These are phyloP conservation scores for Busseola fusca DNA, from an alignment of 2,888 invertebrate genomes.

Conservation along the genomic window DNA sequence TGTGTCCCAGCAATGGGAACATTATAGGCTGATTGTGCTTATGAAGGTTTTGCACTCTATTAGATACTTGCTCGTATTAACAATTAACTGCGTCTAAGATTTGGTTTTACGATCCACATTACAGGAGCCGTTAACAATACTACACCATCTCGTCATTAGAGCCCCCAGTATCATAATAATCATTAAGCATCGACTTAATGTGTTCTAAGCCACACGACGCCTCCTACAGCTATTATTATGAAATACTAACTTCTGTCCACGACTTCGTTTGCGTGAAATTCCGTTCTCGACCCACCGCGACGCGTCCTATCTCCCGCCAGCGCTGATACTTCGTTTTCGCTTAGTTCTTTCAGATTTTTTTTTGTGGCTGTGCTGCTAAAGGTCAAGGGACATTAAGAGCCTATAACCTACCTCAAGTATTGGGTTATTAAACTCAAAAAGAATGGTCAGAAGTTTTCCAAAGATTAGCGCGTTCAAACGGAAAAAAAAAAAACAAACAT, in stretches of 20 bases:
- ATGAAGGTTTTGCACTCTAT: too few relatives aligned
- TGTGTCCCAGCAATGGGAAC: too few relatives aligned
- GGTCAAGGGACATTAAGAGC: too few relatives aligned
- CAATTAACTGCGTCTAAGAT: constrained; percentile 7
- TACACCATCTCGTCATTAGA: constrained; percentile 42
- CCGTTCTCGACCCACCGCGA: neutral
- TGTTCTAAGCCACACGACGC: constrained; percentile 44
- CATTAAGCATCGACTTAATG: constrained; percentile 51
- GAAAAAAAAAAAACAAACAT: neutral
- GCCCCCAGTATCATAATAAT: constrained; percentile 33
- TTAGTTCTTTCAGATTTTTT: neutral
- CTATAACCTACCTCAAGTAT: neutral
- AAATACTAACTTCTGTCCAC: neutral
- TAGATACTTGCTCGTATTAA: neutral
- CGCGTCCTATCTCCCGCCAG: neutral
- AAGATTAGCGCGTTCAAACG: neutral
- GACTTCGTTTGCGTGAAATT: neutral
- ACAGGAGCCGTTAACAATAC: constrained; percentile 37
- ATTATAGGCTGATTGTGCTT: too few relatives aligned
- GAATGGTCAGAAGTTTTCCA: too few relatives aligned
- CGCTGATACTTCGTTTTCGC: neutral
- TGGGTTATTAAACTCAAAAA: too few relatives aligned
- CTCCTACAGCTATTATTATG: constrained; percentile 47
- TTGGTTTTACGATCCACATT: constrained; percentile 28
- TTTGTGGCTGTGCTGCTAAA: neutral